Evolutionary conservation across 2,888 invertebrate genomes (phyloP).

Genomic region (Nemotelus pantherinus): DNA sequence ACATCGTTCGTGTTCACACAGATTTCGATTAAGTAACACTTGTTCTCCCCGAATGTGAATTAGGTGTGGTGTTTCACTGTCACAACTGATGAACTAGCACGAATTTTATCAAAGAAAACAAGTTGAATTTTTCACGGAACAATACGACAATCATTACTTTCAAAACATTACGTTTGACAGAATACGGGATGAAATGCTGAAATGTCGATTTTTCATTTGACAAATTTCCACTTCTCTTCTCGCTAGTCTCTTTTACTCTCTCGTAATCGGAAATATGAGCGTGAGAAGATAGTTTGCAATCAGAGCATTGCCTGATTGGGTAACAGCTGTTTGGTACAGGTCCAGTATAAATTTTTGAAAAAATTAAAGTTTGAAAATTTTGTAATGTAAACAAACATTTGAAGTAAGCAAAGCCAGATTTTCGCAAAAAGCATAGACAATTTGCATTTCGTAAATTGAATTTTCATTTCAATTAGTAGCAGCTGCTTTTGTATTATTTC

Average conservation of each 20-base stretch:
- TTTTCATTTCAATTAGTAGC: no score
- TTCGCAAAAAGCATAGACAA: no score
- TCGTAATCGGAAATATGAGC: background rate
- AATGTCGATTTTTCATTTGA: constrained; percentile 35
- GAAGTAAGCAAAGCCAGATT: no score
- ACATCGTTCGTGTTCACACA: constrained; percentile 63
- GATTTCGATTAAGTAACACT: background rate
- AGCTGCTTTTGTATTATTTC: no score
- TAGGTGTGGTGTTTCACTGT: background rate
- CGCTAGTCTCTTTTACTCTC: background rate
- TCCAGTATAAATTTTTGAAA: no score
- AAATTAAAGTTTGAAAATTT: no score
- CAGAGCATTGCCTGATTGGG: background rate
- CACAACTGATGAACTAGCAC: background rate
- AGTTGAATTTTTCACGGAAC: constrained; percentile 18
- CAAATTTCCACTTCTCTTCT: background rate
- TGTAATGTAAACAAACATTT: no score
- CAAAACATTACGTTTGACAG: constrained; percentile 41
- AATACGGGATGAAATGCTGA: constrained; percentile 26
- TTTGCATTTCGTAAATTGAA: no score
- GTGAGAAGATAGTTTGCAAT: background rate
- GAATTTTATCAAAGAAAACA: background rate
- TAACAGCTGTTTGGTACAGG: no score
- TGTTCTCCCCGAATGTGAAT: no score
- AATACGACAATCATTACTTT: constrained; percentile 28